Evolutionary conservation across 2,888 invertebrate genomes (phyloP).

Genomic region (Dynastes grantii): DNA sequence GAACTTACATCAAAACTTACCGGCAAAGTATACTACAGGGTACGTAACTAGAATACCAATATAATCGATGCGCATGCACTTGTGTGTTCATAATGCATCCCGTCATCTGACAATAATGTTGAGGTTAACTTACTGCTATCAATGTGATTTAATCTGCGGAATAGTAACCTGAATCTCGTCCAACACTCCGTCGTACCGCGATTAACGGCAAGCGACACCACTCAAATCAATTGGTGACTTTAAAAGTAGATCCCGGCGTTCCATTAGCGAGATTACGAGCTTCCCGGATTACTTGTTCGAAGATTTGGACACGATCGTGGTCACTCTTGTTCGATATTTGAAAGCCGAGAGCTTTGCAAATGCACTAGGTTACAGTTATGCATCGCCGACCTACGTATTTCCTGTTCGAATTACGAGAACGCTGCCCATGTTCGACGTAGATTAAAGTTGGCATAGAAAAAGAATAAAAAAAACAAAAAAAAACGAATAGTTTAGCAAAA

Average conservation of each 20-base stretch:
- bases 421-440: not conserved
- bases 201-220: conserved; percentile 61
- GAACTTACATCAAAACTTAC: conserved; percentile 30
- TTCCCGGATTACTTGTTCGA: conserved; percentile 50
- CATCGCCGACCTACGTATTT: conserved; percentile 1
- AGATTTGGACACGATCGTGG: conserved; percentile 47
- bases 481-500: no score
- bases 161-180: conserved; percentile 31
- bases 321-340: conserved; percentile 45
- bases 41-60: conserved; percentile 36
- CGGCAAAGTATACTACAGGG: conserved; percentile 10
- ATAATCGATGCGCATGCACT: conserved; percentile 33
- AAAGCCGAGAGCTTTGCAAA: conserved; percentile 31
- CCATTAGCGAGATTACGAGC: conserved; percentile 65
- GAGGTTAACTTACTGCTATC: conserved; percentile 40
- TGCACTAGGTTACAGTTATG: conserved; percentile 28
- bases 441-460: not conserved
- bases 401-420: conserved; percentile 3
- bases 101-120: conserved; percentile 40
- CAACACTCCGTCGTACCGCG: conserved; percentile 50
- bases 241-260: conserved; percentile 63
- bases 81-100: conserved; percentile 23
- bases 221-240: conserved; percentile 65
- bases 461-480: not conserved
- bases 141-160: conserved; percentile 47